Conservation (phyloP, 2,113 vertebrate species). For the Empidonax traillii region DNA sequence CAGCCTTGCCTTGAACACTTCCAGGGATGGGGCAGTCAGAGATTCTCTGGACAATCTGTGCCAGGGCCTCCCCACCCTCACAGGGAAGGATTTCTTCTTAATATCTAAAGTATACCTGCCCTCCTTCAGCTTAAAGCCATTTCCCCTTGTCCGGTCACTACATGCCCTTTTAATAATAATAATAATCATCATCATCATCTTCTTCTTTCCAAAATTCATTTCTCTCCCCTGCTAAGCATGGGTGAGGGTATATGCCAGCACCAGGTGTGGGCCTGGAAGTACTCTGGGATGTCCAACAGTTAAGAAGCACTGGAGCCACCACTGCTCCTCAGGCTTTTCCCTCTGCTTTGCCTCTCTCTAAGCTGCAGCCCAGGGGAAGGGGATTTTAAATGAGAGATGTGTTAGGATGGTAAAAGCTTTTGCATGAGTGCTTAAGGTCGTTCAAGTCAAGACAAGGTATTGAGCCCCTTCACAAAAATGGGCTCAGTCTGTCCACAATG, state of each 20-base stretch:
- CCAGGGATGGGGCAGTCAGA: background rate
- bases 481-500: background rate
- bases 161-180: background rate
- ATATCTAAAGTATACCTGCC: background rate
- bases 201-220: background rate
- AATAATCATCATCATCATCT: background rate
- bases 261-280: background rate
- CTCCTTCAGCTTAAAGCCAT: background rate
- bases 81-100: background rate
- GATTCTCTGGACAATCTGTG: background rate
- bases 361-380: background rate
- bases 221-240: background rate
- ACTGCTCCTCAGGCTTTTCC: background rate
- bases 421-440: background rate
- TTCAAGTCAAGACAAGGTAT: background rate
- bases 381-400: background rate
- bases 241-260: background rate
- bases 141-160: background rate
- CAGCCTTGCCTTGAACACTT: background rate
- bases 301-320: background rate
- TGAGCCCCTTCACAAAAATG: background rate
- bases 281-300: background rate
- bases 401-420: background rate
- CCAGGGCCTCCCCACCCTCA: background rate
- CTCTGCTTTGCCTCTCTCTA: background rate